Percentiles rank a stretch among this genome's conserved stretches.
Evolutionary conservation across 2,888 invertebrate genomes (phyloP).

Genomic region (Cremastinae sp.): DNA sequence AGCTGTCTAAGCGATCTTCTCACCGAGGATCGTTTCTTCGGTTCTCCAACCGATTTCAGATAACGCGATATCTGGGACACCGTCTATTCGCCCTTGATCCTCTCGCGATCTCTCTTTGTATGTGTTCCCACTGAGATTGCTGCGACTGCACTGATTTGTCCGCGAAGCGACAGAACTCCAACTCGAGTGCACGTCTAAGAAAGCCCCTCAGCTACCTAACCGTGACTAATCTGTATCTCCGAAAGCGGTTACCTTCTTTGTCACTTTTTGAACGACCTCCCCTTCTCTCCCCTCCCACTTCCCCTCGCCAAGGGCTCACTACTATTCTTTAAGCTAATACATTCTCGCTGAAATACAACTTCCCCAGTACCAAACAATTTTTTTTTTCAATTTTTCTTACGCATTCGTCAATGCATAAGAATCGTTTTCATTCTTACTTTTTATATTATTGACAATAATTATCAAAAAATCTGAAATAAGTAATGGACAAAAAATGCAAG

Average conservation of each 20-base stretch:
- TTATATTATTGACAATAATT: too few species aligned
- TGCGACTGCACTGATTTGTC: background rate
- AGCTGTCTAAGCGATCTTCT: constrained; percentile 52
- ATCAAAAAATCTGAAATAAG: too few species aligned
- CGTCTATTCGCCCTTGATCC: too few species aligned
- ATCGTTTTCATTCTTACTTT: too few species aligned
- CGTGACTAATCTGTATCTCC: constrained; percentile 65
- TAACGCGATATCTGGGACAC: background rate
- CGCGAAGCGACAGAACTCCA: background rate
- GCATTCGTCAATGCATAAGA: too few species aligned
- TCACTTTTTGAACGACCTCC: constrained; percentile 13
- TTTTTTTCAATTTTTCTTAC: too few species aligned
- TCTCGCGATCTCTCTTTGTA: background rate
- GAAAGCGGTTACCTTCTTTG: constrained; percentile 3
- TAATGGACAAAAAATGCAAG: too few species aligned
- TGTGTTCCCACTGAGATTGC: background rate
- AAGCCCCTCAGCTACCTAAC: constrained; percentile 10
- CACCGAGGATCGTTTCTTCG: background rate
- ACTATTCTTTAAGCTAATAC: too few species aligned
- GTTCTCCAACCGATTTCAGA: background rate
- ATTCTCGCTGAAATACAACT: too few species aligned
- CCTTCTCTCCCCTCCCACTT: background rate
- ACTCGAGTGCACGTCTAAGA: constrained; percentile 5
- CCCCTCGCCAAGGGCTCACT: too few species aligned
- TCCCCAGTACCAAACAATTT: too few species aligned